Percentiles rank a stretch among this genome's conserved stretches.
phyloP scores from a whole-genome alignment of 1,140 invertebrate species.

The Ylistrum balloti region DNA sequence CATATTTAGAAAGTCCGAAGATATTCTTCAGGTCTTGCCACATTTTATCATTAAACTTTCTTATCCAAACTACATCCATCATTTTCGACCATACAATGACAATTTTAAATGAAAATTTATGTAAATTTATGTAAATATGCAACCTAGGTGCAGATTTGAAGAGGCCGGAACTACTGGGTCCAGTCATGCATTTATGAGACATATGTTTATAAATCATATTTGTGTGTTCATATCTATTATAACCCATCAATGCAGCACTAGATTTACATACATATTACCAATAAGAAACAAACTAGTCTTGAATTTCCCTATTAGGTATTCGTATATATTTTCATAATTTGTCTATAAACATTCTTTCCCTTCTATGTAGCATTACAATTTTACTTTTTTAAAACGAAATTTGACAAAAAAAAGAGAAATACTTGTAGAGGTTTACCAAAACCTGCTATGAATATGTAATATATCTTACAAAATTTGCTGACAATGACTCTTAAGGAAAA shows the following conservation, averaged over 20 bases:
- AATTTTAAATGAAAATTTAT: constrained; percentile 5
- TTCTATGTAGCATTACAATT: neutral
- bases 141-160: neutral
- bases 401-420: neutral
- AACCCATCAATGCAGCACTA: neutral
- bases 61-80: neutral
- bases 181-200: neutral
- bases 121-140: constrained; percentile 28
- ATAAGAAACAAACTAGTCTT: neutral
- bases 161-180: neutral
- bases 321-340: neutral
- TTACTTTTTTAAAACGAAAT: neutral
- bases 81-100: neutral
- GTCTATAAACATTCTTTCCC: neutral
- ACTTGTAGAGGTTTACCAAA: neutral
- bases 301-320: neutral
- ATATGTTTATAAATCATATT: neutral
- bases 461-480: neutral
- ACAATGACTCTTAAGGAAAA: too few species aligned
- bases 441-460: neutral
- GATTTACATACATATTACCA: neutral
- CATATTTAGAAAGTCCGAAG: neutral
- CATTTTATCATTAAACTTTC: neutral
- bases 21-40: neutral
- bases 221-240: neutral